These are phyloP conservation scores for Protophormia terraenovae DNA, from an alignment of 2,888 invertebrate genomes.

Conservation along the genomic window DNA sequence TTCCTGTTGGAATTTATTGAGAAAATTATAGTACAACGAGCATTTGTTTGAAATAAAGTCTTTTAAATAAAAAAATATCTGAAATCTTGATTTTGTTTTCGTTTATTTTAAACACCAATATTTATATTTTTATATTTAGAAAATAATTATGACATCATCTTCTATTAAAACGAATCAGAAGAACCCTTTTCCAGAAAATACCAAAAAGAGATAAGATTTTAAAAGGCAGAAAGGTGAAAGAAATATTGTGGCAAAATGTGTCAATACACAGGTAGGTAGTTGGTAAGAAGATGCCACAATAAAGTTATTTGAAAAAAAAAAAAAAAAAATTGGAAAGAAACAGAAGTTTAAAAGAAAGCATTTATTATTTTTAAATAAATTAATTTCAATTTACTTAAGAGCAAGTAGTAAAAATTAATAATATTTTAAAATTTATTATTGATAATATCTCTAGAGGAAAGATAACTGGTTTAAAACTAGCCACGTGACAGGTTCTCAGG, in stretches of 20 bases:
- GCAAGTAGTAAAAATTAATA: too few species aligned
- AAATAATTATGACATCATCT: constrained; percentile 61
- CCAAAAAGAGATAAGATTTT: neutral
- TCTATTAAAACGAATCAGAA: constrained; percentile 31
- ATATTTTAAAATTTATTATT: too few species aligned
- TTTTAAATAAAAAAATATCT: too few species aligned
- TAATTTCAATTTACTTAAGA: too few species aligned
- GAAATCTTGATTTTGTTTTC: neutral
- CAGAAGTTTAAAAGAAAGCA: constrained; percentile 16
- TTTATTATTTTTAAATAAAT: too few species aligned
- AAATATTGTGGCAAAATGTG: constrained; percentile 23
- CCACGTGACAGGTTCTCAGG: too few species aligned
- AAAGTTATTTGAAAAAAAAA: constrained; percentile 18
- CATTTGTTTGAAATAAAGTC: neutral
- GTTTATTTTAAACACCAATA: neutral
- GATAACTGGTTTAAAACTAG: too few species aligned
- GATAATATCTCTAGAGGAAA: too few species aligned
- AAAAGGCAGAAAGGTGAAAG: neutral
- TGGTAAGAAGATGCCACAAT: neutral
- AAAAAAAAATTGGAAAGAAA: neutral
- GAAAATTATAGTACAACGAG: neutral
- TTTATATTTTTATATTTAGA: constrained; percentile 2
- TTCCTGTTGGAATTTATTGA: constrained; percentile 53
- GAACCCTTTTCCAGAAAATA: neutral
- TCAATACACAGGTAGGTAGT: constrained; percentile 35